These are phyloP conservation scores for Calonectris borealis DNA, from an alignment of 2,113 vertebrate species.

Conservation along the genomic window DNA sequence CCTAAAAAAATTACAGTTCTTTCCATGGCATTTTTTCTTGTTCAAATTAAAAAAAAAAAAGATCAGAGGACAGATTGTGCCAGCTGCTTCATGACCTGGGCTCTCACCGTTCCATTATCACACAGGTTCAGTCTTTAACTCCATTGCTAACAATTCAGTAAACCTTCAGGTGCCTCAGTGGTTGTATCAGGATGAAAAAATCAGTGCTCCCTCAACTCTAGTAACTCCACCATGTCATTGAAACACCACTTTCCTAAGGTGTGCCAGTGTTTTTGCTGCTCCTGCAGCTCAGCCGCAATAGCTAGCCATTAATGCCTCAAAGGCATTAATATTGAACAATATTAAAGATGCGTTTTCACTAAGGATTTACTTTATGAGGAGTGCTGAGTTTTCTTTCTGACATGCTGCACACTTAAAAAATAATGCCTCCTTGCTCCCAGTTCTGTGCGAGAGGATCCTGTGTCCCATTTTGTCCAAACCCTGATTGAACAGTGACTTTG, in stretches of 20 bases:
- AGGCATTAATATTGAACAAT: neutral
- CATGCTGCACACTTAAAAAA: neutral
- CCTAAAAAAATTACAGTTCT: neutral
- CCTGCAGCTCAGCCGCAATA: neutral
- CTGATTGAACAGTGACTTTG: neutral
- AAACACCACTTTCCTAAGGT: neutral
- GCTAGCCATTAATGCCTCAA: neutral
- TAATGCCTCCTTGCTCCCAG: neutral
- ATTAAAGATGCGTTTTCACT: neutral
- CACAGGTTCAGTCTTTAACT: neutral
- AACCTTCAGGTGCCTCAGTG: neutral
- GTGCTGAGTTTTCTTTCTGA: neutral
- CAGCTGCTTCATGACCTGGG: neutral
- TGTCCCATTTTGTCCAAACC: neutral
- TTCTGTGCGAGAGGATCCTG: neutral
- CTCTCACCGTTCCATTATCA: neutral
- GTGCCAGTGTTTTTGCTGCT: neutral
- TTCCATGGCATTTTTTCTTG: neutral
- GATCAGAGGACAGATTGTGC: neutral
- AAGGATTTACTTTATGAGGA: neutral
- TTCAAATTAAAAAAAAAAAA: too few species aligned
- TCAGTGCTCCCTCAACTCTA: neutral
- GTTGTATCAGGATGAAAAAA: neutral
- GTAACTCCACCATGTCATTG: neutral
- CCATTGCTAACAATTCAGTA: neutral